Conservation (phyloP, 1,140 invertebrate species). For the Drosophila eugracilis region DNA sequence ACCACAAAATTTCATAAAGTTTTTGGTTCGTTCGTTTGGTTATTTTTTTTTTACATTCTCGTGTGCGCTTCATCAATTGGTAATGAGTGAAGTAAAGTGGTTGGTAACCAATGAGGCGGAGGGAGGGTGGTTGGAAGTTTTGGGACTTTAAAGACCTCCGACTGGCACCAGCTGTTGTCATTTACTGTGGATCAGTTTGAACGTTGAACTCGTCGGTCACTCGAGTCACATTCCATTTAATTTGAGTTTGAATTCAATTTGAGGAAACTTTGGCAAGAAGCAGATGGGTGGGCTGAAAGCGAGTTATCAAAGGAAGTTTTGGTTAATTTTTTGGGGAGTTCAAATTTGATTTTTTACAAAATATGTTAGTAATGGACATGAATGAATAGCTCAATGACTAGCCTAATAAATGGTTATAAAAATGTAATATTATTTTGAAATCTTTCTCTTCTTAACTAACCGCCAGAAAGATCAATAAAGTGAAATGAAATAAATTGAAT, state of each 20-base stretch:
- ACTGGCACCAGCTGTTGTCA: conserved; percentile 72
- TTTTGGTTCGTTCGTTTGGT: conserved; percentile 28
- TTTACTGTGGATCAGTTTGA: conserved; percentile 60
- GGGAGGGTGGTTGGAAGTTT: conserved; percentile 17
- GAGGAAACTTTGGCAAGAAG: conserved; percentile 21
- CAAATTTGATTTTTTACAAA: too few species aligned
- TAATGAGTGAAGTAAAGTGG: conserved; percentile 70
- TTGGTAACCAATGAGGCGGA: conserved; percentile 28
- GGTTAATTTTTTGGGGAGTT: not conserved
- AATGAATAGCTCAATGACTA: too few species aligned
- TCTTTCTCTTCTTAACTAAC: too few species aligned
- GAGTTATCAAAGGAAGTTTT: conserved; percentile 21
- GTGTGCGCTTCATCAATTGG: conserved; percentile 79
- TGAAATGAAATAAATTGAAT: conserved; percentile 10
- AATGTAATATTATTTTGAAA: too few species aligned
- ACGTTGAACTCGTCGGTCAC: conserved; percentile 60
- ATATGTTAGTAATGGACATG: too few species aligned
- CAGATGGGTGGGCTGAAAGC: conserved; percentile 3
- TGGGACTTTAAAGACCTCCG: conserved; percentile 19
- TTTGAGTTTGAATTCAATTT: conserved; percentile 69
- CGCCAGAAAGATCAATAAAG: conserved; percentile 9
- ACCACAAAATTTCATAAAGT: conserved; percentile 82
- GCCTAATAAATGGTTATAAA: too few species aligned
- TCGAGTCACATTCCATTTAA: conserved; percentile 72
- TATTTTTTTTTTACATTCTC: conserved; percentile 2